Percentiles rank a stretch among this genome's conserved stretches.
Conservation (phyloP, 2,888 invertebrate species). For the Clanis bilineata region DNA sequence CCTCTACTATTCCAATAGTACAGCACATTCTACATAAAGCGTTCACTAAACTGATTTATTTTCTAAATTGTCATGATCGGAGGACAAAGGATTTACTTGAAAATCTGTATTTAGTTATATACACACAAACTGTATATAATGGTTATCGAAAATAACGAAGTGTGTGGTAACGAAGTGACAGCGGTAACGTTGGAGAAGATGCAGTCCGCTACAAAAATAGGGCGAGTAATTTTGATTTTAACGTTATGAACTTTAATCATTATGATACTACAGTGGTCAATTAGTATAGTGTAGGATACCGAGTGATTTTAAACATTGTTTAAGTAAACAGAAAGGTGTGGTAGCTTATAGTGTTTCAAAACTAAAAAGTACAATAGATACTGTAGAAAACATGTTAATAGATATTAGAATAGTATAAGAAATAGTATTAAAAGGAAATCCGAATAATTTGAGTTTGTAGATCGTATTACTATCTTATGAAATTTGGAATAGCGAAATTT, state of each 20-base stretch:
- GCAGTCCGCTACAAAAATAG: slow-evolving; percentile 66
- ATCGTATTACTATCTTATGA: slow-evolving; percentile 55
- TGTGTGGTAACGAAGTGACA: slow-evolving; percentile 66
- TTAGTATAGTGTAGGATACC: slow-evolving; percentile 70
- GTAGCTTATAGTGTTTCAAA: slow-evolving; percentile 63
- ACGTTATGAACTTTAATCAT: slow-evolving; percentile 65
- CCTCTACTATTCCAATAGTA: slow-evolving; percentile 7
- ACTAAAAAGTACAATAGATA: slow-evolving; percentile 46
- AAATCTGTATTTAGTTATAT: slow-evolving; percentile 28
- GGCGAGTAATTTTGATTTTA: slow-evolving; percentile 79
- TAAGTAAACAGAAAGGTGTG: slow-evolving; percentile 57
- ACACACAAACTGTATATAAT: slow-evolving; percentile 23
- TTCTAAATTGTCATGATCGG: neutral
- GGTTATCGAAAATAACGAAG: slow-evolving; percentile 44
- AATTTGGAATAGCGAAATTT: slow-evolving; percentile 58
- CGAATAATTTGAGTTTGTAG: slow-evolving; percentile 50
- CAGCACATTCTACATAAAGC: neutral
- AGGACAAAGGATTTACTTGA: slow-evolving; percentile 26
- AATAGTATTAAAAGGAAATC: slow-evolving; percentile 47
- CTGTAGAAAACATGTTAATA: slow-evolving; percentile 43
- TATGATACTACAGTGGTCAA: slow-evolving; percentile 56
- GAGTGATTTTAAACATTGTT: slow-evolving; percentile 41
- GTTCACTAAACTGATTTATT: neutral
- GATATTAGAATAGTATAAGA: slow-evolving; percentile 67
- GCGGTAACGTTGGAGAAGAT: slow-evolving; percentile 65